Evolutionary conservation across 2,113 vertebrate genomes (phyloP).

Genomic region (Amia ocellicauda): DNA sequence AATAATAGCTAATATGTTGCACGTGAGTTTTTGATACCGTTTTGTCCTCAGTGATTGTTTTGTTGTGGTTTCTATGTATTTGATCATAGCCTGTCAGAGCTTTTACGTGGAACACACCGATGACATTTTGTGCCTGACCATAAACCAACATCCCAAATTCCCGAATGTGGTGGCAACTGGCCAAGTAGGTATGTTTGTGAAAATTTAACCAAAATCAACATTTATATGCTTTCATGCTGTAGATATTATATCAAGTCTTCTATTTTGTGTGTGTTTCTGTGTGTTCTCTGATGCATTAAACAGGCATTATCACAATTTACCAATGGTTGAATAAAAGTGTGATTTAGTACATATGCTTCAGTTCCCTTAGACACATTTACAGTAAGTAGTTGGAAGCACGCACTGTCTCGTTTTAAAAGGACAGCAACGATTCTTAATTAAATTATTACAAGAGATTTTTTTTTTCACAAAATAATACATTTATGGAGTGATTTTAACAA

Average conservation of each 20-base stretch:
- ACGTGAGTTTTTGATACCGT: no score
- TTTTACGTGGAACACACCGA: constrained; percentile 98
- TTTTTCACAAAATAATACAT: no score
- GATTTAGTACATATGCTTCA: not conserved
- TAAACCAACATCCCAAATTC: constrained; percentile 98
- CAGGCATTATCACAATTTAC: constrained; percentile 5
- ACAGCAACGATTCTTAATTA: no score
- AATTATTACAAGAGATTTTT: no score
- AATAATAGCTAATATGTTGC: no score
- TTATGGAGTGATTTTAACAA: no score
- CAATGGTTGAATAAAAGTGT: constrained; percentile 4
- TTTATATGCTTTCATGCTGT: constrained; percentile 21
- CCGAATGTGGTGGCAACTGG: constrained; percentile 98
- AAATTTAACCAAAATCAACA: constrained; percentile 44
- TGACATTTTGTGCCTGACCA: constrained; percentile 98
- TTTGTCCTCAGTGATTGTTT: no score
- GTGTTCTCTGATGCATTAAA: constrained; percentile 11
- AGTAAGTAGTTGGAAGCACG: not conserved
- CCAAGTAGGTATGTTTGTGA: constrained; percentile 99
- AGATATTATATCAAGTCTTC: not conserved
- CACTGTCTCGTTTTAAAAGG: not conserved
- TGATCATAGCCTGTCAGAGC: constrained; percentile 83
- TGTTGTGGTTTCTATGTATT: constrained; percentile 22
- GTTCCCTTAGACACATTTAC: not conserved
- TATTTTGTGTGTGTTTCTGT: not conserved